Percentiles rank a stretch among this genome's conserved stretches.
phyloP scores from a whole-genome alignment of 2,888 invertebrate genomes.

The Ctena decussata region DNA sequence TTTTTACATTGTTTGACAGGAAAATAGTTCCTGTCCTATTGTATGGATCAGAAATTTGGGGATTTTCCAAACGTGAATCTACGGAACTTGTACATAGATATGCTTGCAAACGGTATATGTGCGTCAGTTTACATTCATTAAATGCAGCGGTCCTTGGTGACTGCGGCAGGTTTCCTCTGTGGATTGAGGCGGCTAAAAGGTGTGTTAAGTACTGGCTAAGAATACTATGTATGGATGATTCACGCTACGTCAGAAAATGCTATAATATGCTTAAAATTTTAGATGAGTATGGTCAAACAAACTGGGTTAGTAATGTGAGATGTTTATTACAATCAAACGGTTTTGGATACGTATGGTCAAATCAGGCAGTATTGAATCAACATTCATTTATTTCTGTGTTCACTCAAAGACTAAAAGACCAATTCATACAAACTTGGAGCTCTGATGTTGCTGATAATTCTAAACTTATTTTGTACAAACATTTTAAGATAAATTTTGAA shows the following conservation, averaged over 20 bases:
- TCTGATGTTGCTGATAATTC: no score
- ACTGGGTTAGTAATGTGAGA: not conserved
- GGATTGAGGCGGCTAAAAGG: not conserved
- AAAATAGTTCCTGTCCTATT: constrained; percentile 41
- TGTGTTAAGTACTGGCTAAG: not conserved
- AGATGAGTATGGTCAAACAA: not conserved
- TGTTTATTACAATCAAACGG: no score
- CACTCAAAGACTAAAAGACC: not conserved
- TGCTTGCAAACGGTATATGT: constrained; percentile 1
- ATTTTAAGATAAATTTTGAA: not conserved
- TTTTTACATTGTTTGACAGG: constrained; percentile 13
- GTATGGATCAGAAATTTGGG: constrained; percentile 30
- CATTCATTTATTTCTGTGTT: not conserved
- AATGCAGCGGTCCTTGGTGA: not conserved
- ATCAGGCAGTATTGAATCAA: not conserved
- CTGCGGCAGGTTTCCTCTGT: not conserved
- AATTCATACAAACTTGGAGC: no score
- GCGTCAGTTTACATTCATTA: not conserved
- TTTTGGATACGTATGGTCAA: not conserved
- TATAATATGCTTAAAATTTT: not conserved
- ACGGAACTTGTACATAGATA: constrained; percentile 11
- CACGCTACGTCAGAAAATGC: no score
- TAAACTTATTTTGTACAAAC: not conserved
- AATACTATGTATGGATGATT: not conserved
- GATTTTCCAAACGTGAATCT: not conserved